Evolutionary conservation across 92 coral and sea anemone species (phyloP), one percentile per base, ranked within the genome.

Genomic region (Phymanthus crucifer): DNA sequence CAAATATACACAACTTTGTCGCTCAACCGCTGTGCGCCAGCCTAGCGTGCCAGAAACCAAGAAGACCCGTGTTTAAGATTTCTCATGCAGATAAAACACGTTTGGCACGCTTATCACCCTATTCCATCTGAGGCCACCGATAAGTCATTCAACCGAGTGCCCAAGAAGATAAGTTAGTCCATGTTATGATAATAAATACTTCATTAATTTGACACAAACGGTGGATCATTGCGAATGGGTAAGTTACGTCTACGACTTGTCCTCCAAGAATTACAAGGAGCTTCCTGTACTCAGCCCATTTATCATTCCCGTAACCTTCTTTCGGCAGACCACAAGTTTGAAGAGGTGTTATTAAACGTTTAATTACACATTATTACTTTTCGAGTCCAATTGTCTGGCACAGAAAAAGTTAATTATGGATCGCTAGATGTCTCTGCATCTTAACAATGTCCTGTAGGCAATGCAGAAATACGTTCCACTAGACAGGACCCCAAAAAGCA

Each of bases 151-250:
- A 76, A 31, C 43, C 34, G 47, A 61, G 54, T 77, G 81, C 29
- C 32, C 32, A 38, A 9, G 32, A 7, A 75, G 86, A 82, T 82
- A 82, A 82, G 65, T 54, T 54, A 14, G 35, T 8, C n/a, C 9
- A 36, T 82, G 86, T 82, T 82, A 38, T 37, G 86, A 82, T 36
- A 52, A 82, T 75, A 82, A 82, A 82, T 74, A 82, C 77, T 73
- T 82, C 36, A 82, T 74, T 29, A 40, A 76, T 76, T 69, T 66
- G 86, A 73, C 77, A 82, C 80, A 58, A 75, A 74, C 74, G 72
- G 32, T 29, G 6, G 72, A 77, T 36, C 33, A 37, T 29, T 77
- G 26, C 52, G 38, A 64, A 71, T 77, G 31, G 50, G 50, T 12
- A 58, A 40, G 81, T 77, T 77, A 50, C 40, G 81, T 61, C 68